A percentile compares a stretch with the other conserved stretches of the same genome.
Evolutionary conservation across 1,140 invertebrate species (phyloP).

Genomic region (Berghia stephanieae): DNA sequence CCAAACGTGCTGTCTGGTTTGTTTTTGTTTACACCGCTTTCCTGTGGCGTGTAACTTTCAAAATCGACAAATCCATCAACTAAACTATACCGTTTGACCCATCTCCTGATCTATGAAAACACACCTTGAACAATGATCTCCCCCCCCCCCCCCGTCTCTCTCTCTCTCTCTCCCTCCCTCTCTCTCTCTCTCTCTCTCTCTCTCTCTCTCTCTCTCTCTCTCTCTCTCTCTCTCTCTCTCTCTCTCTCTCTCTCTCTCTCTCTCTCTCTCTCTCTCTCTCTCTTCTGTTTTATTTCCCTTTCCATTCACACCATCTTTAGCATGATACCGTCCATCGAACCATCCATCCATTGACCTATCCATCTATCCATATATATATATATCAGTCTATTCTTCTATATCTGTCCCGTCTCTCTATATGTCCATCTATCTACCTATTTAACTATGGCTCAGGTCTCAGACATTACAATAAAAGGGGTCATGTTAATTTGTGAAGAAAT

Average conservation of each 20-base stretch:
- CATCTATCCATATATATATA: background rate
- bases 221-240: constrained; percentile 12
- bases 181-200: constrained; percentile 22
- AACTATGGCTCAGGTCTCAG: background rate
- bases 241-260: constrained; percentile 13
- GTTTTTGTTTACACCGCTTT: too few relatives aligned
- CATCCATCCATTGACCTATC: background rate
- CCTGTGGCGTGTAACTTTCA: too few relatives aligned
- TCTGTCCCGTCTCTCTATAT: background rate
- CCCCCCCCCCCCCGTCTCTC: background rate
- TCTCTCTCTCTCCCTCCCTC: constrained; percentile 29
- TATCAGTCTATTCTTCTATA: background rate
- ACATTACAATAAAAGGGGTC: too few relatives aligned
- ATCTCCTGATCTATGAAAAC: background rate
- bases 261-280: background rate
- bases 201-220: constrained; percentile 29
- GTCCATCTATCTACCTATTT: background rate
- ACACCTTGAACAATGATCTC: background rate
- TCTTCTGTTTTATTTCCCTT: background rate
- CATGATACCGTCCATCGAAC: background rate
- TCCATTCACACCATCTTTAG: background rate
- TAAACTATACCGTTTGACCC: background rate
- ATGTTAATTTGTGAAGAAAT: too few relatives aligned
- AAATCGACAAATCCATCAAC: background rate
- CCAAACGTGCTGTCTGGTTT: too few relatives aligned